Evolutionary conservation across 2,113 vertebrate species (phyloP).

Genomic region (Chitala chitala): DNA sequence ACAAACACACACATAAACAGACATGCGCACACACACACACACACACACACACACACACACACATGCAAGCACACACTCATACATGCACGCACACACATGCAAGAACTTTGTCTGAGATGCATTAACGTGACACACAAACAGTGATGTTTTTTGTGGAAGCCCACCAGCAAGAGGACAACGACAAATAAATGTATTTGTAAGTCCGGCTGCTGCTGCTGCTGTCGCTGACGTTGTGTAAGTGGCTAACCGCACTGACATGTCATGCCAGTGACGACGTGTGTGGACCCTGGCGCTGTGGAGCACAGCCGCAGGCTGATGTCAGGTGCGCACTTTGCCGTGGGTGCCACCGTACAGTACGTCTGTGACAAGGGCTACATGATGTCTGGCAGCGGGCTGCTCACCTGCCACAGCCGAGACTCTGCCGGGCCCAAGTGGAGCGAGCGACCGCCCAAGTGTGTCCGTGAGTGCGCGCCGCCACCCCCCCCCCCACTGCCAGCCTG

Average conservation of each 20-base stretch:
- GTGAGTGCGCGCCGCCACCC: slow-evolving; percentile 74
- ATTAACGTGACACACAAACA: too few relatives aligned
- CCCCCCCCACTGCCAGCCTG: background rate
- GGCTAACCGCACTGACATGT: background rate
- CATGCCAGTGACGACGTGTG: slow-evolving; percentile 74
- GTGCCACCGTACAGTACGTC: slow-evolving; percentile 79
- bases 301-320: slow-evolving; percentile 82
- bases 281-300: slow-evolving; percentile 82
- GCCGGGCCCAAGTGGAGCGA: slow-evolving; percentile 92
- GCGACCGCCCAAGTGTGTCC: slow-evolving; percentile 83
- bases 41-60: background rate
- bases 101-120: too few relatives aligned
- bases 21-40: background rate
- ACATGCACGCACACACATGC: background rate
- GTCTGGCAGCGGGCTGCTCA: slow-evolving; percentile 72
- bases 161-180: too few relatives aligned
- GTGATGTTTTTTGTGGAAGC: too few relatives aligned
- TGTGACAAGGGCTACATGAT: slow-evolving; percentile 90
- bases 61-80: too few relatives aligned
- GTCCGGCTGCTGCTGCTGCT: too few relatives aligned
- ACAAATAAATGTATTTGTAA: too few relatives aligned
- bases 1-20: too few relatives aligned
- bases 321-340: slow-evolving; percentile 74
- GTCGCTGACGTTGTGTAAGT: too few relatives aligned
- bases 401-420: slow-evolving; percentile 79